Base-by-base conservation (phyloP, 2,113 vertebrate species). In the Prunella himalayana region DNA sequence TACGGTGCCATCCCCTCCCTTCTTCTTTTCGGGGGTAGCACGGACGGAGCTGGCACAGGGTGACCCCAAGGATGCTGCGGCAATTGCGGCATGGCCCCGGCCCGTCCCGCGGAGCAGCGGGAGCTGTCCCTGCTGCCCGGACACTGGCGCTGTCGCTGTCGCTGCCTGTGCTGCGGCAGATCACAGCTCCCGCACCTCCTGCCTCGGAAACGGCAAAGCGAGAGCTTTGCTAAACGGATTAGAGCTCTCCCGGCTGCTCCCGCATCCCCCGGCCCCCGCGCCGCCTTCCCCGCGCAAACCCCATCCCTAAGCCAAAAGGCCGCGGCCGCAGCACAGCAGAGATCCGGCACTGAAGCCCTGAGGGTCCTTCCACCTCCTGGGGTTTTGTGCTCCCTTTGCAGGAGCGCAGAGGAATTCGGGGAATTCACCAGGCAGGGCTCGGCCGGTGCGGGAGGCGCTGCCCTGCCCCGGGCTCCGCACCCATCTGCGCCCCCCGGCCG, bases 151-250 rank as follows among this genome's bases (percentile, higher is more conserved):
- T 83, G 21, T 9, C 39, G 4, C 61, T 59, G 15, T 2, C 57
- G 15, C 31, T 65, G 76, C 31, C 59, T 11, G 27, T 57, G 44
- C 42, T 49, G 50, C 72, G 2, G 10, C 83, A 37, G n/a, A 18
- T 60, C 59, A n/a, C 87, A 11, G 37, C 70, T 50, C 56, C 30
- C 18, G 49, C 15, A 20, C 57, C 60, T 69, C 61, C 64, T 44
- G 69, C 82, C 87, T 92, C 27, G 66, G 76, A 82, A 95, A 94
- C 5, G 79, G 88, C 90, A 54, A 78, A 92, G 94, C 86, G 22
- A 94, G 72, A 20, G 25, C 92, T 84, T 64, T 41, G 70, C 93
- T 96, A 96, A 96, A 86, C 50, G 90, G 95, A 96, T 97, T 97
- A 96, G 83, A 59, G 80, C 88, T 35, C 44, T 76, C 75, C 71